Evolutionary conservation across 2,888 invertebrate genomes (phyloP).

Genomic region (Drosophila mettleri): DNA sequence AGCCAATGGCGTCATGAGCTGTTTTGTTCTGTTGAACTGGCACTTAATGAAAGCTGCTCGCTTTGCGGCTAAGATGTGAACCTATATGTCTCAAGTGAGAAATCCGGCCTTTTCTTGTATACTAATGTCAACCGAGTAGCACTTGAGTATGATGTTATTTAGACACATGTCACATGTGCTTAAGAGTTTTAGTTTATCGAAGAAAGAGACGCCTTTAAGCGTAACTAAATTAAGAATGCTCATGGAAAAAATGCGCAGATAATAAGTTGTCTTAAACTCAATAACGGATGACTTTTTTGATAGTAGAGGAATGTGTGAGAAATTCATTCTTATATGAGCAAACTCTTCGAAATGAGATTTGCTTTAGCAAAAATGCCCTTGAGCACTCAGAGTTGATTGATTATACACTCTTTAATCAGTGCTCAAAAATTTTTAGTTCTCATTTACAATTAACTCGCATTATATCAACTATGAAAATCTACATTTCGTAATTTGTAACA

Average conservation of each 20-base stretch:
- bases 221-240: neutral
- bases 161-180: neutral
- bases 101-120: constrained; percentile 32
- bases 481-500: neutral
- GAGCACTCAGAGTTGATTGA: no score
- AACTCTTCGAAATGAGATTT: no score
- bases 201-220: neutral
- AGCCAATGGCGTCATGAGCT: constrained; percentile 9
- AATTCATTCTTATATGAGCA: no score
- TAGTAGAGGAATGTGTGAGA: no score
- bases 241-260: no score
- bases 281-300: no score
- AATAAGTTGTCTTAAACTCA: no score
- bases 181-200: neutral
- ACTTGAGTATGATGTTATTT: constrained; percentile 2
- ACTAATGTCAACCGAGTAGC: constrained; percentile 6
- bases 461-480: neutral
- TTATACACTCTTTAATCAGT: no score
- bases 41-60: constrained; percentile 43
- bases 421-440: no score
- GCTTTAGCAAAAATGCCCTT: no score
- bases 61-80: constrained; percentile 24
- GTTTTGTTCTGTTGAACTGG: constrained; percentile 12
- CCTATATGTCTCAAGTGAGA: constrained; percentile 38
- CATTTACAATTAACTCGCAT: no score